Evolutionary conservation across 2,797 vertebrate species (phyloP).

Genomic region (Chloroceryle amazona): DNA sequence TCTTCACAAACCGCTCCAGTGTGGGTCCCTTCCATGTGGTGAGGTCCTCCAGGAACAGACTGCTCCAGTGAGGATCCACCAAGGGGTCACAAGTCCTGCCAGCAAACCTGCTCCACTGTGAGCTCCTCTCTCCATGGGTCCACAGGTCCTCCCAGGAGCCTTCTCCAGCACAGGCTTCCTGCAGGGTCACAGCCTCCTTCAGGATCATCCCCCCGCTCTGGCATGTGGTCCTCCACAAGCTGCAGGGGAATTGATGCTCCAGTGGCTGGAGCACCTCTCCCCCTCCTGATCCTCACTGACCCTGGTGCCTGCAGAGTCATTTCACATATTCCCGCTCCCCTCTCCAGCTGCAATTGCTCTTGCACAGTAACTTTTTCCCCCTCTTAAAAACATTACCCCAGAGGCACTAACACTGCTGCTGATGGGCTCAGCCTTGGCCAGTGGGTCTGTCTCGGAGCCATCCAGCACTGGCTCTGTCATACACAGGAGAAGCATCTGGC

Average conservation of each 20-base stretch:
- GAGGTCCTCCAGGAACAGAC: neutral
- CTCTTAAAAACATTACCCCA: neutral
- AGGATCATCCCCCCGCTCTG: neutral
- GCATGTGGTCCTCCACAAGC: neutral
- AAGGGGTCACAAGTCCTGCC: neutral
- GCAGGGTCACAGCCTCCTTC: neutral
- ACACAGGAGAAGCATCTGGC: neutral
- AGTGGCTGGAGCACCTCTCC: neutral
- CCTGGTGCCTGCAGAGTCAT: neutral
- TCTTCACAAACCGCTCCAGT: neutral
- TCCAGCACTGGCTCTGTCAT: fast-evolving
- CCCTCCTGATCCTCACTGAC: neutral
- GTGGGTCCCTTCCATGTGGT: no score
- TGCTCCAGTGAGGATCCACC: neutral
- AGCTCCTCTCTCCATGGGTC: neutral
- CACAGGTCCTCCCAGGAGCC: neutral
- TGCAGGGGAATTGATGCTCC: neutral
- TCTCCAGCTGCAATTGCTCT: neutral
- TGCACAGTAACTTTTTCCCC: neutral
- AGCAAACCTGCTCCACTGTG: neutral
- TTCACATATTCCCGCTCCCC: neutral
- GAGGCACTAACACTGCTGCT: fast-evolving
- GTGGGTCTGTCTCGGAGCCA: neutral
- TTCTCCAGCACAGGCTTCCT: neutral
- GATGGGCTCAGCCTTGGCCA: neutral